phyloP scores from a whole-genome alignment of 37 sponge, comb jelly and placozoan species.

The Eunapius fragilis region DNA sequence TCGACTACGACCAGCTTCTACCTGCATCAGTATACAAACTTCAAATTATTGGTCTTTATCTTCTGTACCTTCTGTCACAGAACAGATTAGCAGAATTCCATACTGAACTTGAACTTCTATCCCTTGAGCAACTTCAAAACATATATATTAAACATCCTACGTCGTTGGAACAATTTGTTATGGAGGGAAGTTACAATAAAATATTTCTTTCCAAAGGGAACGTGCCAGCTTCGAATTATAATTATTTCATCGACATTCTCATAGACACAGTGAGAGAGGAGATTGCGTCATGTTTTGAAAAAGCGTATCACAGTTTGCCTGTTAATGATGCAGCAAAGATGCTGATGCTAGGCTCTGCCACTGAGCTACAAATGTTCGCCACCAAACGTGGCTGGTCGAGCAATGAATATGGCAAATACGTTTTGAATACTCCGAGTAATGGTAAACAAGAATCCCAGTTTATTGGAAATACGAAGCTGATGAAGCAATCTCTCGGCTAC shows the following conservation, averaged over 20 bases:
- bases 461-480: slow-evolving; percentile 35
- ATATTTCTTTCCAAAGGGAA: slow-evolving; percentile 88
- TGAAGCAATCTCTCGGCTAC: slow-evolving; percentile 76
- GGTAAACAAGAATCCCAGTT: slow-evolving; percentile 63
- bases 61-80: slow-evolving; percentile 86
- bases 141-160: slow-evolving; percentile 94
- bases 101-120: slow-evolving; percentile 90
- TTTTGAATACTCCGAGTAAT: slow-evolving; percentile 44
- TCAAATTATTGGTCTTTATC: slow-evolving; percentile 90
- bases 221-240: slow-evolving; percentile 88
- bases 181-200: slow-evolving; percentile 99
- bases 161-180: slow-evolving; percentile 90
- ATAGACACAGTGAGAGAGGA: slow-evolving; percentile 87
- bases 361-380: slow-evolving; percentile 52
- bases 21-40: slow-evolving; percentile 81
- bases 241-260: slow-evolving; percentile 89
- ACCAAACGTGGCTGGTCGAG: slow-evolving; percentile 56
- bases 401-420: slow-evolving; percentile 29
- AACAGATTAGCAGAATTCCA: slow-evolving; percentile 96
- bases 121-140: slow-evolving; percentile 72
- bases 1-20: slow-evolving; percentile 71
- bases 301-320: slow-evolving; percentile 65
- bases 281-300: slow-evolving; percentile 89
- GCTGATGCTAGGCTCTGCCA: slow-evolving; percentile 45
- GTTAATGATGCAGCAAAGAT: slow-evolving; percentile 76